A percentile compares a stretch with the other conserved stretches of the same genome.
These are phyloP conservation scores for Nyctibius grandis DNA, from an alignment of 2,797 vertebrate species.

Conservation along the genomic window DNA sequence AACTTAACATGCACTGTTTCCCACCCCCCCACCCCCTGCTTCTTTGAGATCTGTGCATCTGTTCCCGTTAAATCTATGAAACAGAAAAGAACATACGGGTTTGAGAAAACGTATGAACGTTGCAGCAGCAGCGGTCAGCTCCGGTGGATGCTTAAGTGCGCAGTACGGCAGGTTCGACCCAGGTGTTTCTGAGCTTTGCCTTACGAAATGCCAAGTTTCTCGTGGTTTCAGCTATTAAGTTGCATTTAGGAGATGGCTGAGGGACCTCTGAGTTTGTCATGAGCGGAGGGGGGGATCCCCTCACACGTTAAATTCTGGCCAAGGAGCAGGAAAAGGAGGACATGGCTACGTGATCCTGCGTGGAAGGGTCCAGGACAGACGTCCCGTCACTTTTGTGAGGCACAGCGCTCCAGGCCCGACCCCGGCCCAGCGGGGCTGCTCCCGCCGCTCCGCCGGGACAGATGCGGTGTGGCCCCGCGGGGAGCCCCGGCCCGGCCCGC, in stretches of 20 bases:
- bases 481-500: background rate
- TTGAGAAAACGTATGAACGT: accelerated
- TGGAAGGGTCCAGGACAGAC: background rate
- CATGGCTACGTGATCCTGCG: background rate
- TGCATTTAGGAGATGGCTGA: background rate
- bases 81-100: accelerated
- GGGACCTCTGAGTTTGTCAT: accelerated
- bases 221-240: accelerated
- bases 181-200: background rate
- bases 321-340: background rate
- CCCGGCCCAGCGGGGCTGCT: too few species aligned
- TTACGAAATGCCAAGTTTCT: accelerated
- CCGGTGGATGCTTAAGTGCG: accelerated
- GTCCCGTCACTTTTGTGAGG: background rate
- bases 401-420: too few species aligned
- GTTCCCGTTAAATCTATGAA: background rate
- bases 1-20: background rate
- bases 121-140: background rate
- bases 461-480: background rate
- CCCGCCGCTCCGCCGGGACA: background rate
- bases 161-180: background rate
- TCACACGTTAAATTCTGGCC: accelerated
- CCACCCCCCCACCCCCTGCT: too few species aligned
- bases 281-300: too few species aligned
- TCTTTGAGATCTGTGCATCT: background rate